Percentiles rank a stretch among this genome's conserved stretches.
Evolutionary conservation across 1,140 invertebrate genomes (phyloP).

Genomic region (Epicauta chinensis): DNA sequence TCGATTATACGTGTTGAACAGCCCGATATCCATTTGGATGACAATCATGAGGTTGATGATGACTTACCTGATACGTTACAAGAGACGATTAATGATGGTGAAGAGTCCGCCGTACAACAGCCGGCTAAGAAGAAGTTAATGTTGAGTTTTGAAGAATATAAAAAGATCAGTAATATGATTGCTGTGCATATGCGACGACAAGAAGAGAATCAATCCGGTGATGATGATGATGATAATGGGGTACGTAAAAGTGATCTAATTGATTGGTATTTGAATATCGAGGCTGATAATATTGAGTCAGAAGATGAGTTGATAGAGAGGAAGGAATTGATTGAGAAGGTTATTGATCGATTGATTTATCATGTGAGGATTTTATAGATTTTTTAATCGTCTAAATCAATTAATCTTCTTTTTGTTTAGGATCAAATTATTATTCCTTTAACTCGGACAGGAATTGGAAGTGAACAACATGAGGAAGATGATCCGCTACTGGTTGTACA

Average conservation of each 20-base stretch:
- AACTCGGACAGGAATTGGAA: slow-evolving; percentile 51
- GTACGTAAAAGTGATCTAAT: slow-evolving; percentile 79
- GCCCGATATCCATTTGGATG: slow-evolving; percentile 90
- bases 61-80: slow-evolving; percentile 35
- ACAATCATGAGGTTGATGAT: slow-evolving; percentile 50
- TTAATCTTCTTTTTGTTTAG: slow-evolving; percentile 46
- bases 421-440: slow-evolving; percentile 90
- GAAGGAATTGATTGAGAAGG: slow-evolving; percentile 90
- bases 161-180: slow-evolving; percentile 85
- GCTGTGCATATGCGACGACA: slow-evolving; percentile 81
- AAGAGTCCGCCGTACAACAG: slow-evolving; percentile 17
- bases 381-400: background rate
- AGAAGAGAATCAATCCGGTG: slow-evolving; percentile 59
- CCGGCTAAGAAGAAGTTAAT: slow-evolving; percentile 75
- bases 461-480: slow-evolving; percentile 58
- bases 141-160: slow-evolving; percentile 93
- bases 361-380: slow-evolving; percentile 57
- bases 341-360: slow-evolving; percentile 89
- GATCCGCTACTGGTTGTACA: slow-evolving; percentile 90
- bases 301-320: slow-evolving; percentile 87
- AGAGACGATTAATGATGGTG: slow-evolving; percentile 24
- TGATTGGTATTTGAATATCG: slow-evolving; percentile 91
- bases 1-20: slow-evolving; percentile 98
- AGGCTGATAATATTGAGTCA: slow-evolving; percentile 80
- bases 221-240: slow-evolving; percentile 55